phyloP scores from a whole-genome alignment of 1,140 invertebrate genomes.

The Epicauta chinensis region DNA sequence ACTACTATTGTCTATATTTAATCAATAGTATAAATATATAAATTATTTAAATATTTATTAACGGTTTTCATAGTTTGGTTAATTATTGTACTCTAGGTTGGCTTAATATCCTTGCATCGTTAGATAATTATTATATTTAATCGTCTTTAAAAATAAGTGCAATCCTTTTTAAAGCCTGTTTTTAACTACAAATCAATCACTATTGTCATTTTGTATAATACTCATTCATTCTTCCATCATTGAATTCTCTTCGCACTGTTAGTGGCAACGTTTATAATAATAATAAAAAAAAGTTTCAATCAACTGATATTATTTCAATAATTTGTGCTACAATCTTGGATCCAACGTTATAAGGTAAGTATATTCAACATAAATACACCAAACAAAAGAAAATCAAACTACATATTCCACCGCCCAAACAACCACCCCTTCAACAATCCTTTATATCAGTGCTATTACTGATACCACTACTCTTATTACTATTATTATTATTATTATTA shows the following conservation, averaged over 20 bases:
- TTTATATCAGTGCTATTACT: too few relatives aligned
- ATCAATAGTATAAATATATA: constrained; percentile 42
- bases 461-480: too few relatives aligned
- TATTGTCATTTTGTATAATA: constrained; percentile 29
- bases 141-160: constrained; percentile 37
- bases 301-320: constrained; percentile 8
- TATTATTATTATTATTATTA: too few relatives aligned
- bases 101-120: constrained; percentile 39
- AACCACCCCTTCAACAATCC: too few relatives aligned
- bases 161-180: constrained; percentile 32
- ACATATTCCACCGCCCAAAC: too few relatives aligned
- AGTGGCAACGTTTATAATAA: constrained; percentile 14
- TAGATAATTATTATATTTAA: constrained; percentile 37
- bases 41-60: constrained; percentile 41
- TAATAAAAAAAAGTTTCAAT: constrained; percentile 17
- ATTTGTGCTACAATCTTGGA: constrained; percentile 22
- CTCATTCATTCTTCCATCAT: constrained; percentile 29
- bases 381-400: too few relatives aligned
- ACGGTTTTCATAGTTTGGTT: constrained; percentile 38
- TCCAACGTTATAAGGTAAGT: constrained; percentile 15
- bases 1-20: constrained; percentile 43
- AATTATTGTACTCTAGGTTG: constrained; percentile 38
- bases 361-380: neutral
- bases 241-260: constrained; percentile 20
- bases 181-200: constrained; percentile 27